Evolutionary conservation across 2,888 invertebrate genomes (phyloP).

Genomic region (Mechanitis messenoides): DNA sequence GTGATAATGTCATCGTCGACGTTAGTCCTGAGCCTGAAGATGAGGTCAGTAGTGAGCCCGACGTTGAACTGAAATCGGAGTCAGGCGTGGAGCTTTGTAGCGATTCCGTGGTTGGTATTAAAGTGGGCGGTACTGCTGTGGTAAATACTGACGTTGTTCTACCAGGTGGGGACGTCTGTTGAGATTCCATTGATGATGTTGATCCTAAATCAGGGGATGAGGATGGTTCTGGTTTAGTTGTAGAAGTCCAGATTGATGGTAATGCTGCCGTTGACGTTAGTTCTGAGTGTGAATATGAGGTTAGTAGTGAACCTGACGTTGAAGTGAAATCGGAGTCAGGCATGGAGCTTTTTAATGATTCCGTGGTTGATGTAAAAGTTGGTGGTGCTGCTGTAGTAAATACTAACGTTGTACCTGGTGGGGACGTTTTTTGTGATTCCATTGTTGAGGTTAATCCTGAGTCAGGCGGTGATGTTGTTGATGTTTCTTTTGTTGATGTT

Average conservation of each 20-base stretch:
- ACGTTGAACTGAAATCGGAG: neutral
- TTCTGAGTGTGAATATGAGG: neutral
- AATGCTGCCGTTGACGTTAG: neutral
- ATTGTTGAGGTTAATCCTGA: too few species aligned
- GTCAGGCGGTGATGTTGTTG: too few species aligned
- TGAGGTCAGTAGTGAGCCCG: conserved; percentile 35
- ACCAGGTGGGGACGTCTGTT: too few species aligned
- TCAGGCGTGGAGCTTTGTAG: neutral
- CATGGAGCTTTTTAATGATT: neutral
- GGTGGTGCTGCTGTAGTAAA: conserved; percentile 44
- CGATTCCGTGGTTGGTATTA: too few species aligned
- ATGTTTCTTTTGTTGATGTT: conserved; percentile 23
- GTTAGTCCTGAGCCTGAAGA: conserved; percentile 42
- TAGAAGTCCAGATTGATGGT: too few species aligned
- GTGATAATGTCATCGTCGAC: conserved; percentile 56
- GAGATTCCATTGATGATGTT: too few species aligned
- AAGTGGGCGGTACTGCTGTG: too few species aligned
- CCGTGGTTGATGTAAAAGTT: too few species aligned
- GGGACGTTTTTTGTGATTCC: too few species aligned
- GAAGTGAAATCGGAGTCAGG: neutral
- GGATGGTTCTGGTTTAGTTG: too few species aligned
- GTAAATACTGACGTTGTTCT: too few species aligned
- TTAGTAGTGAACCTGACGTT: neutral
- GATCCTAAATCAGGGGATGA: too few species aligned
- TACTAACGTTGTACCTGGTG: neutral